A percentile compares a stretch with the other conserved stretches of the same genome.
These are phyloP conservation scores for Ricordea florida DNA, from an alignment of 92 coral and sea anemone species.

Conservation along the genomic window DNA sequence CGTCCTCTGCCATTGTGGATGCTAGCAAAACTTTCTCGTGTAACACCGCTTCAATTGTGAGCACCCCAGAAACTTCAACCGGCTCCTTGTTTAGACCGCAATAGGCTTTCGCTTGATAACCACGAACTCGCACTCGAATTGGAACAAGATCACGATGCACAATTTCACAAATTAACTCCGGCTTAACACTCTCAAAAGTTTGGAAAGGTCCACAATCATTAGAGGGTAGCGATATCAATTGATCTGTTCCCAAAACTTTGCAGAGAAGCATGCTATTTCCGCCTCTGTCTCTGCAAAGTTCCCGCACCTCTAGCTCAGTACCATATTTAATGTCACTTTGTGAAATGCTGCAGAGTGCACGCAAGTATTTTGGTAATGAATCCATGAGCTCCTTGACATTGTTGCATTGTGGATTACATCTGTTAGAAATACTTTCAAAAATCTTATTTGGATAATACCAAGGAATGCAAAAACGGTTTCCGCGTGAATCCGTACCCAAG, in stretches of 20 bases:
- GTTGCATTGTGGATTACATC: conserved; percentile 5
- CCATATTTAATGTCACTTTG: background rate
- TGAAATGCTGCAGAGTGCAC: conserved; percentile 15
- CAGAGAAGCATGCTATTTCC: background rate
- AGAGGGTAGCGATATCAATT: background rate
- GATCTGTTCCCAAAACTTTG: background rate
- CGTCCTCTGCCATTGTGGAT: background rate
- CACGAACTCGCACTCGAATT: background rate
- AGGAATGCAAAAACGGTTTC: conserved; percentile 33
- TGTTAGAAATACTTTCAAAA: conserved; percentile 34
- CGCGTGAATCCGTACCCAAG: conserved; percentile 28
- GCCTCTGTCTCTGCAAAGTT: background rate
- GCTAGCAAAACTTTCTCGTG: background rate
- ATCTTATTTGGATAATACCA: conserved; percentile 28
- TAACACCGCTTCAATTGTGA: background rate
- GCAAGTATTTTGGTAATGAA: conserved; percentile 52
- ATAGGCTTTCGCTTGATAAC: background rate
- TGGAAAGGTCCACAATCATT: background rate
- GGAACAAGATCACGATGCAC: background rate
- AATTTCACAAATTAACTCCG: background rate
- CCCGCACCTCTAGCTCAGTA: background rate
- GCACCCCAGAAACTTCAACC: background rate
- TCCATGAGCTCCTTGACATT: conserved; percentile 44
- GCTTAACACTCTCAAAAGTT: background rate
- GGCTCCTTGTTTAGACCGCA: background rate